A percentile compares a stretch with the other conserved stretches of the same genome.
phyloP scores from a whole-genome alignment of 2,113 vertebrate genomes.

The Sula dactylatra region DNA sequence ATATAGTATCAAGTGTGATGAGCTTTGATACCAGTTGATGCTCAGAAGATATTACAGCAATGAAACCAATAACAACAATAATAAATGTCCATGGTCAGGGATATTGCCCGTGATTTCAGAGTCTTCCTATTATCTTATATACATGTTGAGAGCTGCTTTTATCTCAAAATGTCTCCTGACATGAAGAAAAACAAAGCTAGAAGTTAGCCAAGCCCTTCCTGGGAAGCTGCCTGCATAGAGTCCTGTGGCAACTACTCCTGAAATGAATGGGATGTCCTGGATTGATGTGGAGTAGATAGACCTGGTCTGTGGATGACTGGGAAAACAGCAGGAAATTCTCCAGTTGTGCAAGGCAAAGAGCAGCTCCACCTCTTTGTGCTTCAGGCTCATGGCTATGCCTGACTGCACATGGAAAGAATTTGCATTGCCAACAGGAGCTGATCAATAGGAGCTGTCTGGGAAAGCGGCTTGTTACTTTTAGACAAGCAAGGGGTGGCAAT shows the following conservation, averaged over 20 bases:
- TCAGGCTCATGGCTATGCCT: conserved; percentile 53
- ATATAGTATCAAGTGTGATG: not conserved
- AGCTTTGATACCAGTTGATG: not conserved
- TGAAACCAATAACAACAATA: not conserved
- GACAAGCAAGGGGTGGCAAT: conserved; percentile 52
- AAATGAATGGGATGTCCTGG: conserved; percentile 46
- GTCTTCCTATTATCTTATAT: not conserved
- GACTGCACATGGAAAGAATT: conserved; percentile 61
- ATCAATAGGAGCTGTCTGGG: conserved; percentile 66
- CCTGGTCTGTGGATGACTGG: conserved; percentile 43
- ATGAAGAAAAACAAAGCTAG: conserved; percentile 23
- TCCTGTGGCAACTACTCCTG: not conserved
- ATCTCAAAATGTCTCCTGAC: not conserved
- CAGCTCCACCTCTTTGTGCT: conserved; percentile 64
- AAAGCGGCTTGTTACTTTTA: conserved; percentile 22
- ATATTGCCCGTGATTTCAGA: not conserved
- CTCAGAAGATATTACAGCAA: not conserved
- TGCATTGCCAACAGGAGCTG: conserved; percentile 57
- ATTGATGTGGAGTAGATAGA: conserved; percentile 41
- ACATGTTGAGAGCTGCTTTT: not conserved
- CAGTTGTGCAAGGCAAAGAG: conserved; percentile 59
- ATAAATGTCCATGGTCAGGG: not conserved
- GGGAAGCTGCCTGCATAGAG: conserved; percentile 23
- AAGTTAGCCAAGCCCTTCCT: not conserved
- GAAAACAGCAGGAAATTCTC: conserved; percentile 61